A percentile compares a stretch with the other conserved stretches of the same genome.
Evolutionary conservation across 2,888 invertebrate species (phyloP).

Genomic region (Pyrocoelia pectoralis): DNA sequence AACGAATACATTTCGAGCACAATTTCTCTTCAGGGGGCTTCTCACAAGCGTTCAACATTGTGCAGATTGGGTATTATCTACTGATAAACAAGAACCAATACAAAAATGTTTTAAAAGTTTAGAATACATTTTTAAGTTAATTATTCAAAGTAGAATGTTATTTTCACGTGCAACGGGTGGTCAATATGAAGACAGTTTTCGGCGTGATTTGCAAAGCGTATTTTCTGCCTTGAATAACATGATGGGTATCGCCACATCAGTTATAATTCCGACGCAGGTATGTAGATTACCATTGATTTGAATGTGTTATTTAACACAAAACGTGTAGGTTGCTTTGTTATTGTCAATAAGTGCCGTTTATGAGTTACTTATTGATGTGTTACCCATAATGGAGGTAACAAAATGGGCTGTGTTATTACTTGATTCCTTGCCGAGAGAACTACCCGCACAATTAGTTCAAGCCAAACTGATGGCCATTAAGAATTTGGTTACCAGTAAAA

Average conservation of each 20-base stretch:
- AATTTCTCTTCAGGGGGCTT: constrained; percentile 84
- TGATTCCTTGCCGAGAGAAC: constrained; percentile 75
- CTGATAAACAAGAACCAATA: constrained; percentile 88
- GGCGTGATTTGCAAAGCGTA: constrained; percentile 81
- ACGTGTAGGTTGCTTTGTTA: constrained; percentile 77
- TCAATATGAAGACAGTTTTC: constrained; percentile 88
- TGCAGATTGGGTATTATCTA: constrained; percentile 85
- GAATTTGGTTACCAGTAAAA: constrained; percentile 76
- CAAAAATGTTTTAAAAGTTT: constrained; percentile 89
- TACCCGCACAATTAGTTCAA: constrained; percentile 75
- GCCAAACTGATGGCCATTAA: constrained; percentile 85
- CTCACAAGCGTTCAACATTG: constrained; percentile 90
- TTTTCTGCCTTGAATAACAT: constrained; percentile 82
- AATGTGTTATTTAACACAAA: background rate
- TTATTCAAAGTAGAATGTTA: constrained; percentile 85
- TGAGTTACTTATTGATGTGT: constrained; percentile 78
- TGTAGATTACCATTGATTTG: background rate
- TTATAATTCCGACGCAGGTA: constrained; percentile 81
- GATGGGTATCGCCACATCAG: constrained; percentile 74
- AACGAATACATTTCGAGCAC: no score
- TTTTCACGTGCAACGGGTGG: constrained; percentile 89
- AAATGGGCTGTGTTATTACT: constrained; percentile 82
- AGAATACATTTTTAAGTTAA: constrained; percentile 91
- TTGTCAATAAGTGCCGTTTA: constrained; percentile 85
- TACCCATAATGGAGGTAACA: constrained; percentile 80